Evolutionary conservation across 1,140 invertebrate genomes (phyloP), one percentile per base, ranked within the genome.

Genomic region (Maconellicoccus hirsutus): DNA sequence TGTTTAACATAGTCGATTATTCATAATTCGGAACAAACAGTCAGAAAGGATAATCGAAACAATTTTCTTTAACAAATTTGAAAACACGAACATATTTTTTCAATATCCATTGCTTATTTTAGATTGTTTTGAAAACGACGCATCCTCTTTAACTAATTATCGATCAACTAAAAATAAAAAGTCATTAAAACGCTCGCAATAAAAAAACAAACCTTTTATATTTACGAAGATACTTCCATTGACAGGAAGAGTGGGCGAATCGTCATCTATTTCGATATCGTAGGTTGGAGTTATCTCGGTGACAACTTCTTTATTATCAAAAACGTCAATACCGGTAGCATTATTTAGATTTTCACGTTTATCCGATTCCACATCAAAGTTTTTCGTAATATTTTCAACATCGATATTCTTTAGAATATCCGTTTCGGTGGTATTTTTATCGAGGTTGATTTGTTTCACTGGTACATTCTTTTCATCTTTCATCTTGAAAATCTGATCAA

Each of bases 321-420:
- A 52, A 52, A 16, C n/a, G 3, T 52, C 42, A 16, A 16, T 3
- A 16, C 42, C n/a, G 42, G 10, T 3, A 52, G 29, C 12, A 12
- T 16, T 16, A 52, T 3, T 8, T 16, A 19, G 6, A 52, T 52
- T 52, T 19, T 52, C 42, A 16, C 42, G 10, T 14, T 19, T 52
- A 52, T 3, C 16, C n/a, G 42, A 16, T 52, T 52, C 42, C 42
- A 16, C 2, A 16, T 52, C 42, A 16, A 52, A 52, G n/a, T 52
- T 4, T 3, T 14, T 52, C 12, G 42, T 52, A 8, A 52, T 16
- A 3, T 8, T 52, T 16, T 52, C 42, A 4, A 52, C n/a, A 52
- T 16, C 59, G 38, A 59, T 69, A 10, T 63, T 63, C 59, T 70
- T 69, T 1, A 52, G 29, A 59, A 59, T 29, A 70, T 72, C 69